Evolutionary conservation across 2,888 invertebrate species (phyloP).

Genomic region (Eupeodes latifasciatus): DNA sequence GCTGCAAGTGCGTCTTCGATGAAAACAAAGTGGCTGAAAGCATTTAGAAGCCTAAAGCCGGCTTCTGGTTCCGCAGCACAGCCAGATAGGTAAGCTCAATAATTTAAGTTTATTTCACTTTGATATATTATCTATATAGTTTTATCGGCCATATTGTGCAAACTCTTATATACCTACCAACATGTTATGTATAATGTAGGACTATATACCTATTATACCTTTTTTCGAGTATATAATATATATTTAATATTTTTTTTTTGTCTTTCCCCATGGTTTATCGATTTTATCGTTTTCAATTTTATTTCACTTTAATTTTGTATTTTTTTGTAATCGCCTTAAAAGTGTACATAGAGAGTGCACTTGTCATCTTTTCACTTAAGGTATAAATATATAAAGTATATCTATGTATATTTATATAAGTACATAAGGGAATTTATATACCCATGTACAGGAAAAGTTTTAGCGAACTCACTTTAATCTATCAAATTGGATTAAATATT

Average conservation of each 20-base stretch:
- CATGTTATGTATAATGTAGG: neutral
- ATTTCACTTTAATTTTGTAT: conserved; percentile 11
- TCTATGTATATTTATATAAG: neutral
- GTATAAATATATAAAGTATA: neutral
- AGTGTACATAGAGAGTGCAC: conserved; percentile 53
- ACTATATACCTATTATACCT: neutral
- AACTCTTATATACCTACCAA: conserved; percentile 12
- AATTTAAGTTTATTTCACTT: neutral
- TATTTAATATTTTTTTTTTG: neutral
- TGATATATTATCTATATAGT: conserved; percentile 34
- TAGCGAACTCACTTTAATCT: conserved; percentile 60
- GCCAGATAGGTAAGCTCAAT: conserved; percentile 87
- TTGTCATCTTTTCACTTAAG: conserved; percentile 35
- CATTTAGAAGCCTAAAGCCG: conserved; percentile 96
- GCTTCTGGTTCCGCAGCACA: conserved; percentile 86
- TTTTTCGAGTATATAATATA: neutral
- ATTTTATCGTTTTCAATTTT: conserved; percentile 45
- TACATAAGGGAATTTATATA: neutral
- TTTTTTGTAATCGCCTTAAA: conserved; percentile 48
- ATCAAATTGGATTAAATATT: conserved; percentile 64
- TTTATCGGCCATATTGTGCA: conserved; percentile 30
- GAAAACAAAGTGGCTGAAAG: conserved; percentile 99
- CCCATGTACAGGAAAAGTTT: conserved; percentile 1
- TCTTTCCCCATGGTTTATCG: conserved; percentile 40
- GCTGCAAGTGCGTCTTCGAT: conserved; percentile 94